Evolutionary conservation across 2,797 vertebrate species (phyloP).

Genomic region (Oophaga sylvatica): DNA sequence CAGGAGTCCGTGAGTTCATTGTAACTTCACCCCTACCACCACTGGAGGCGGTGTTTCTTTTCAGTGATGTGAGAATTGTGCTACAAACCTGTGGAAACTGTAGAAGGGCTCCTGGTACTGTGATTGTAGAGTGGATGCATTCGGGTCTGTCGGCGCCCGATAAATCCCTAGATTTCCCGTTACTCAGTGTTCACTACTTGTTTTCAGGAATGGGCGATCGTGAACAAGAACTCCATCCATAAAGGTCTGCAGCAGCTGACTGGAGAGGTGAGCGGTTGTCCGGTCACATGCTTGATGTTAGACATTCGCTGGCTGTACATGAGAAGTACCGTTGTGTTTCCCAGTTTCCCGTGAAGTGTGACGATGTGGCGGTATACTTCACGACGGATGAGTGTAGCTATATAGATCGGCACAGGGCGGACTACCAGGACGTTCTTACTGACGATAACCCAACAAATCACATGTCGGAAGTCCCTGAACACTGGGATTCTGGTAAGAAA

Average conservation of each 20-base stretch:
- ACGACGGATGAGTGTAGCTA: slow-evolving; percentile 35
- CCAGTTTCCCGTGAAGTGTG: slow-evolving; percentile 25
- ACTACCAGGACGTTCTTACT: background rate
- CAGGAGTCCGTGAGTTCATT: too few relatives aligned
- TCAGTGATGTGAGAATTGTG: too few relatives aligned
- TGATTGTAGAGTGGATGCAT: too few relatives aligned
- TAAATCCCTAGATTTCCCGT: too few relatives aligned
- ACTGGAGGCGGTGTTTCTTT: too few relatives aligned
- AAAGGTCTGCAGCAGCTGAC: slow-evolving; percentile 4
- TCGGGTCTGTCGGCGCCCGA: too few relatives aligned
- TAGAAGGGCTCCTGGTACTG: too few relatives aligned
- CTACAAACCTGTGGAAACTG: background rate
- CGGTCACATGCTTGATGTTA: background rate
- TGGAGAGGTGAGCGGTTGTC: slow-evolving; percentile 19
- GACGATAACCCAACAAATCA: background rate
- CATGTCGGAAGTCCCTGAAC: background rate
- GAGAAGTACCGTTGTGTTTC: background rate
- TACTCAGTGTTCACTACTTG: too few relatives aligned
- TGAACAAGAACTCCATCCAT: slow-evolving; percentile 31
- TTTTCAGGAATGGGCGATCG: slow-evolving; percentile 34
- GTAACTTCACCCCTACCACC: too few relatives aligned
- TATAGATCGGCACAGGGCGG: slow-evolving; percentile 4
- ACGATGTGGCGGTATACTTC: slow-evolving; percentile 32
- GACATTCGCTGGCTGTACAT: too few relatives aligned
- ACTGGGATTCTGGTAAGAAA: slow-evolving; percentile 31